Evolutionary conservation across 2,113 vertebrate species (phyloP).

Genomic region (Microcebus lehilahytsara): DNA sequence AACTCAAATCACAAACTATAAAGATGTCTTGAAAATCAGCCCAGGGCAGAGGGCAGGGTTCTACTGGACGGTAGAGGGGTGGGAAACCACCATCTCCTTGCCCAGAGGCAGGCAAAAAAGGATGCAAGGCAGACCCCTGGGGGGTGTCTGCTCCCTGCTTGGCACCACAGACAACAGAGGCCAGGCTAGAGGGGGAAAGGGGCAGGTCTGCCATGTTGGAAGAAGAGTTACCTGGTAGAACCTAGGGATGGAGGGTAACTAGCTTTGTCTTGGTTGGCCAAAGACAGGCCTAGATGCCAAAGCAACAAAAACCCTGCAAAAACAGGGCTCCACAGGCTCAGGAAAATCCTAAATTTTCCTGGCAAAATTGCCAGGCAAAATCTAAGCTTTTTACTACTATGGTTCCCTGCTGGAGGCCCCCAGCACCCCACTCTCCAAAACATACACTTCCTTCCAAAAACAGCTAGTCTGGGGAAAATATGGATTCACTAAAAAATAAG

Average conservation of each 20-base stretch:
- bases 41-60: neutral
- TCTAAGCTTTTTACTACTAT: neutral
- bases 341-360: neutral
- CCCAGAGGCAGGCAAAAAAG: neutral
- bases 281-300: neutral
- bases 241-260: too few species aligned
- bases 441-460: neutral
- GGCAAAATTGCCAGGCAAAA: neutral
- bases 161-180: neutral
- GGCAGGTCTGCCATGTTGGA: neutral
- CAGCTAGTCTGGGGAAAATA: neutral
- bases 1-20: neutral
- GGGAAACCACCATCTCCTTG: neutral
- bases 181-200: neutral
- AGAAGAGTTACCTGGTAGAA: neutral
- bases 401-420: neutral
- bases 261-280: neutral
- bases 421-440: neutral
- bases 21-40: neutral
- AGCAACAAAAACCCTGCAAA: neutral
- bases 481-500: neutral
- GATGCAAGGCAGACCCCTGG: neutral
- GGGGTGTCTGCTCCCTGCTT: neutral
- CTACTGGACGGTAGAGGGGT: neutral
- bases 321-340: neutral